phyloP scores from a whole-genome alignment of 2,888 invertebrate genomes.

The Cremastobaeus sp. region DNA sequence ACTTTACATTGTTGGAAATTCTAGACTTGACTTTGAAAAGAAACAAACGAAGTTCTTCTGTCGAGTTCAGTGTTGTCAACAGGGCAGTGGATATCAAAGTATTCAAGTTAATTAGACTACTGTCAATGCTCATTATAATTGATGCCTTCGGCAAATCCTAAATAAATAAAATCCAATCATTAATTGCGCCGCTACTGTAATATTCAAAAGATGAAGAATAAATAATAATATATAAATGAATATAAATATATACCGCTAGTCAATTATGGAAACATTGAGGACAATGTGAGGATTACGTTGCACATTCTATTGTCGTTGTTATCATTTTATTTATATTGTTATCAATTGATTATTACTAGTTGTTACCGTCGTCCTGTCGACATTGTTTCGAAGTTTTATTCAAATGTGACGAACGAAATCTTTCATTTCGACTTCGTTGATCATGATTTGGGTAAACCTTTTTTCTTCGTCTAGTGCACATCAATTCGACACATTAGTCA shows the following conservation, averaged over 20 bases:
- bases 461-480: conserved; percentile 32
- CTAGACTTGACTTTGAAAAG: not conserved
- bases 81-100: conserved; percentile 25
- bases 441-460: conserved; percentile 19
- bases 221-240: conserved; percentile 32
- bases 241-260: conserved; percentile 72
- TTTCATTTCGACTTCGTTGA: conserved; percentile 29
- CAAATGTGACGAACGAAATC: conserved; percentile 22
- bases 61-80: not conserved
- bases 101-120: conserved; percentile 49
- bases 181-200: conserved; percentile 47
- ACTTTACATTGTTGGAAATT: conserved; percentile 22
- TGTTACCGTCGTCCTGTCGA: conserved; percentile 26
- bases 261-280: conserved; percentile 74
- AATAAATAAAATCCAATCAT: conserved; percentile 43
- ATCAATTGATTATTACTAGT: conserved; percentile 37
- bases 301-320: conserved; percentile 50
- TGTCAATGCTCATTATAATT: conserved; percentile 58
- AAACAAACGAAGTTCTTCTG: not conserved
- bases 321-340: conserved; percentile 52
- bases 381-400: conserved; percentile 44
- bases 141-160: conserved; percentile 60
- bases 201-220: conserved; percentile 33
- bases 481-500: conserved; percentile 41
- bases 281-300: conserved; percentile 45